Percentiles rank a stretch among this genome's conserved stretches.
Evolutionary conservation across 2,113 vertebrate species (phyloP).

Genomic region (Poeciliopsis prolifica): DNA sequence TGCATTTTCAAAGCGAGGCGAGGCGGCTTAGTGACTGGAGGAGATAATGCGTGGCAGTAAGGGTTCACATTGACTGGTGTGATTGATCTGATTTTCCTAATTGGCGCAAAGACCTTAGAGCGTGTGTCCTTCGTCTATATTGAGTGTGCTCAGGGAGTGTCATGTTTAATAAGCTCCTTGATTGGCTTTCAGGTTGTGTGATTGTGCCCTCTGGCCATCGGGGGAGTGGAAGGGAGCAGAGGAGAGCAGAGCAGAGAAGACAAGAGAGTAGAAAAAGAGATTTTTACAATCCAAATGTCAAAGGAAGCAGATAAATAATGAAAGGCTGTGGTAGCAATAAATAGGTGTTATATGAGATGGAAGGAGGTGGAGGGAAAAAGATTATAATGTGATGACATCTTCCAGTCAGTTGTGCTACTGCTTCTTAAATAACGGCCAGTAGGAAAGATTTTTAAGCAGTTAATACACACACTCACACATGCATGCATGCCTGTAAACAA

Average conservation of each 20-base stretch:
- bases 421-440: not conserved
- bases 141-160: slow-evolving; percentile 62
- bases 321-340: not conserved
- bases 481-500: not conserved
- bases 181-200: slow-evolving; percentile 62
- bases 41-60: slow-evolving; percentile 31
- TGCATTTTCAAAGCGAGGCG: slow-evolving; percentile 35
- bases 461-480: not conserved
- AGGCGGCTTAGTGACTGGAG: slow-evolving; percentile 23
- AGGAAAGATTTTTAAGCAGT: not conserved
- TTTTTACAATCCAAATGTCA: no score
- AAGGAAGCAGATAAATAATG: not conserved
- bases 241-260: slow-evolving; percentile 3
- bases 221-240: slow-evolving; percentile 38
- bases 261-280: not conserved
- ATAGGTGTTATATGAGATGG: not conserved
- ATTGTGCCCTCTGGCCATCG: slow-evolving; percentile 65
- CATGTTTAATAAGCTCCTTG: slow-evolving; percentile 73
- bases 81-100: slow-evolving; percentile 71
- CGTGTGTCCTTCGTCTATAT: slow-evolving; percentile 59
- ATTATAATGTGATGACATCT: not conserved
- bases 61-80: slow-evolving; percentile 45
- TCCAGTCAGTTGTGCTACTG: slow-evolving; percentile 1
- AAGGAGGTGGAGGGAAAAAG: slow-evolving; percentile 9
- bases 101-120: slow-evolving; percentile 61